phyloP scores from a whole-genome alignment of 2,797 vertebrate species.

The Phyllotis vaccarum region DNA sequence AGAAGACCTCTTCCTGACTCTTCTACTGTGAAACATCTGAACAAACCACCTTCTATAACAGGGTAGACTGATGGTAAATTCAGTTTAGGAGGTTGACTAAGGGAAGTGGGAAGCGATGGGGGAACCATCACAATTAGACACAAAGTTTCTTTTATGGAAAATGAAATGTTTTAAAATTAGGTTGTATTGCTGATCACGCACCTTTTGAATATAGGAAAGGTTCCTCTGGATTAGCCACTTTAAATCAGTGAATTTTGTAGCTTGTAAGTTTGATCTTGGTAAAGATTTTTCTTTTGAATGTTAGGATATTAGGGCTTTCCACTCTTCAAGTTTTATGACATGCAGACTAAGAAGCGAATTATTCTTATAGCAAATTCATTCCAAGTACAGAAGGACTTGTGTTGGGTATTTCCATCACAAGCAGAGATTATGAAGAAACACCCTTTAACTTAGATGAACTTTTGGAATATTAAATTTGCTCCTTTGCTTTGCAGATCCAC shows the following conservation, averaged over 20 bases:
- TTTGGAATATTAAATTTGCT: slow-evolving; percentile 5
- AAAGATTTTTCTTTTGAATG: not conserved
- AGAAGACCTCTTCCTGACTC: not conserved
- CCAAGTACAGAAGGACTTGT: not conserved
- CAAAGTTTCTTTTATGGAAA: not conserved
- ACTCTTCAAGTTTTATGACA: not conserved
- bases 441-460: not conserved
- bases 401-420: not conserved
- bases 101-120: too few relatives aligned
- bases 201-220: not conserved
- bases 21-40: not conserved
- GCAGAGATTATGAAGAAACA: not conserved
- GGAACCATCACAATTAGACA: not conserved
- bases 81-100: not conserved
- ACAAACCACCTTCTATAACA: not conserved
- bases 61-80: not conserved
- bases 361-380: slow-evolving; percentile 6
- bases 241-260: not conserved
- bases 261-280: not conserved
- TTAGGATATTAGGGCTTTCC: not conserved
- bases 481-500: not conserved
- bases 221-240: not conserved
- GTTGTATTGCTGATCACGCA: not conserved
- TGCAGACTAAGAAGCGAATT: not conserved
- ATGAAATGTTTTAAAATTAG: slow-evolving; percentile 19